Conservation (phyloP, 2,888 invertebrate species). For the Tyria jacobaeae region DNA sequence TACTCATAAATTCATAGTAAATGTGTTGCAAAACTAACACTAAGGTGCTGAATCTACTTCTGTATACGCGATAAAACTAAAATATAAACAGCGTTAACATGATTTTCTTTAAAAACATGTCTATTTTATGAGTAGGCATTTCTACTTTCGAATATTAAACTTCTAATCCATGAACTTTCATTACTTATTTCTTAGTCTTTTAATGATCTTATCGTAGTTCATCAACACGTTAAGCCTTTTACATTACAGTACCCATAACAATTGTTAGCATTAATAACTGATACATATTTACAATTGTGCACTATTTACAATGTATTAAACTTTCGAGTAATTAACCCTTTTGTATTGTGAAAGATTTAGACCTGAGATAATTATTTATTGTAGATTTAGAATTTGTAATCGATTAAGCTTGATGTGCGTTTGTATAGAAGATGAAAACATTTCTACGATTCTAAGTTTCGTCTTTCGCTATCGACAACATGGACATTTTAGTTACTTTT, state of each 20-base stretch:
- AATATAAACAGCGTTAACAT: not conserved
- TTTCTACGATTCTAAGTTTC: constrained; percentile 29
- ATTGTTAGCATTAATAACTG: constrained; percentile 22
- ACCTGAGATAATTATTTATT: constrained; percentile 48
- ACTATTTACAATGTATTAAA: constrained; percentile 55
- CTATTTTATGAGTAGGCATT: not conserved
- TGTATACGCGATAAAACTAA: not conserved
- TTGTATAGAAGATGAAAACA: constrained; percentile 41
- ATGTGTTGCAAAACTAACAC: not conserved
- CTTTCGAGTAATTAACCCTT: constrained; percentile 19
- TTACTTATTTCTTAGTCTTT: no score
- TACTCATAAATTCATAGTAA: not conserved
- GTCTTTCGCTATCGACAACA: constrained; percentile 61
- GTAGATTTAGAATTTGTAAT: constrained; percentile 44
- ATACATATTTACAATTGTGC: constrained; percentile 54
- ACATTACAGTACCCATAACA: constrained; percentile 17
- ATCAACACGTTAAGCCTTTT: constrained; percentile 43
- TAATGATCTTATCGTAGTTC: constrained; percentile 20
- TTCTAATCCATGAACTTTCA: not conserved
- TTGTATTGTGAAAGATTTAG: constrained; percentile 34
- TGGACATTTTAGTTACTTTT: constrained; percentile 47
- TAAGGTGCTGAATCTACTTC: not conserved
- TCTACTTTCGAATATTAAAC: not conserved
- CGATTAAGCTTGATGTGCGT: constrained; percentile 24
- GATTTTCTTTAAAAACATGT: not conserved